Evolutionary conservation across 2,888 invertebrate genomes (phyloP).

Genomic region (Lepidocyrtinus sp.): DNA sequence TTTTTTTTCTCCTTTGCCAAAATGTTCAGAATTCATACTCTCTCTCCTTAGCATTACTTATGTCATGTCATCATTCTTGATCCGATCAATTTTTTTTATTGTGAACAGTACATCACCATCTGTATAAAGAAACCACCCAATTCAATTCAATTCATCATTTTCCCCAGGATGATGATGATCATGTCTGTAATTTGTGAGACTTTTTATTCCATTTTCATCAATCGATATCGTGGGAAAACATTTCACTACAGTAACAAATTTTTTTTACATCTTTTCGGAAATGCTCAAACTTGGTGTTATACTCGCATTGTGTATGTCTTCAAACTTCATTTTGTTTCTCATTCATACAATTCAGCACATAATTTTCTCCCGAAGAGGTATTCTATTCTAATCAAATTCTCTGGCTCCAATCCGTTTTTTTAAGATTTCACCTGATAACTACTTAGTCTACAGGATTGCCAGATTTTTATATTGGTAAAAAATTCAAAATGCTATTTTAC

Average conservation of each 20-base stretch:
- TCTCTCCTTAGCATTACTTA: slow-evolving; percentile 10
- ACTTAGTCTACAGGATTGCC: not conserved
- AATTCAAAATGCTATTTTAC: slow-evolving; percentile 22
- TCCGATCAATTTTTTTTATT: not conserved
- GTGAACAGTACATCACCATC: slow-evolving; percentile 13
- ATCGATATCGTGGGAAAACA: slow-evolving; percentile 15
- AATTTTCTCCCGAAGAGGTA: slow-evolving; percentile 2
- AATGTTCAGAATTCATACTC: not conserved
- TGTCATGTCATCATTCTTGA: slow-evolving; percentile 13
- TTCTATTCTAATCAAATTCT: not conserved
- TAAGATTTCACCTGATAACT: no score
- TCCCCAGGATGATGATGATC: no score
- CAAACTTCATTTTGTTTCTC: not conserved
- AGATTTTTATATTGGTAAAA: not conserved
- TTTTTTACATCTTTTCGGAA: not conserved
- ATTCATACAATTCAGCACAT: slow-evolving; percentile 8
- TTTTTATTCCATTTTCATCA: not conserved
- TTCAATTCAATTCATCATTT: slow-evolving; percentile 14
- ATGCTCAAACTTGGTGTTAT: not conserved
- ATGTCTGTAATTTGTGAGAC: slow-evolving; percentile 12
- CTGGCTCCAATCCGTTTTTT: not conserved
- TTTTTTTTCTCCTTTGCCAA: slow-evolving; percentile 10
- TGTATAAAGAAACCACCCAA: slow-evolving; percentile 1
- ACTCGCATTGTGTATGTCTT: not conserved
- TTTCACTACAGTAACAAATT: not conserved